Evolutionary conservation across 1,140 invertebrate genomes (phyloP).

Genomic region (Lycorma delicatula): DNA sequence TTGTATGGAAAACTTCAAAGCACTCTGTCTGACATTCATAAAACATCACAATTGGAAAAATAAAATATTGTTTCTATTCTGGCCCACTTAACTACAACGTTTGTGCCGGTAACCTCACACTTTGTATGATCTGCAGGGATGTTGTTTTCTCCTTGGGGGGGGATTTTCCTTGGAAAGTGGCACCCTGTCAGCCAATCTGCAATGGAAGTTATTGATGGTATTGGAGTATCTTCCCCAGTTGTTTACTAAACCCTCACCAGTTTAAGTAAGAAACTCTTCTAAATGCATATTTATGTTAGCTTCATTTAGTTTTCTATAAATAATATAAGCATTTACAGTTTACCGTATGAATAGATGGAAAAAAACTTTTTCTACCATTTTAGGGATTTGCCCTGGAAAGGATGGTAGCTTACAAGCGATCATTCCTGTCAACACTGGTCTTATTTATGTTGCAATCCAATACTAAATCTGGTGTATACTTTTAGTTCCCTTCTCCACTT

Average conservation of each 20-base stretch:
- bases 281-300: constrained; percentile 3
- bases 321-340: background rate
- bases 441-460: no score
- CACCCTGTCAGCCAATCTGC: background rate
- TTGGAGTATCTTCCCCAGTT: background rate
- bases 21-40: background rate
- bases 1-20: constrained; percentile 2
- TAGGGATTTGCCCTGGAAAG: background rate
- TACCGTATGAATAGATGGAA: background rate
- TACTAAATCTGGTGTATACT: no score
- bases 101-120: background rate
- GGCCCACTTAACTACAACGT: background rate
- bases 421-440: no score
- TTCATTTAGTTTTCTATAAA: background rate
- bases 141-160: background rate
- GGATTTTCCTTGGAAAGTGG: background rate
- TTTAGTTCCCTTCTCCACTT: no score
- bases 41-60: background rate
- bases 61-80: background rate
- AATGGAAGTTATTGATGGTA: background rate
- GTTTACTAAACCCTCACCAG: background rate
- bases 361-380: constrained; percentile 1
- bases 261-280: background rate
- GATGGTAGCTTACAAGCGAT: background rate
- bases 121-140: background rate